Evolutionary conservation across 2,888 invertebrate species (phyloP), one percentile per base, ranked within the genome.

Genomic region (Phengaris alcon): DNA sequence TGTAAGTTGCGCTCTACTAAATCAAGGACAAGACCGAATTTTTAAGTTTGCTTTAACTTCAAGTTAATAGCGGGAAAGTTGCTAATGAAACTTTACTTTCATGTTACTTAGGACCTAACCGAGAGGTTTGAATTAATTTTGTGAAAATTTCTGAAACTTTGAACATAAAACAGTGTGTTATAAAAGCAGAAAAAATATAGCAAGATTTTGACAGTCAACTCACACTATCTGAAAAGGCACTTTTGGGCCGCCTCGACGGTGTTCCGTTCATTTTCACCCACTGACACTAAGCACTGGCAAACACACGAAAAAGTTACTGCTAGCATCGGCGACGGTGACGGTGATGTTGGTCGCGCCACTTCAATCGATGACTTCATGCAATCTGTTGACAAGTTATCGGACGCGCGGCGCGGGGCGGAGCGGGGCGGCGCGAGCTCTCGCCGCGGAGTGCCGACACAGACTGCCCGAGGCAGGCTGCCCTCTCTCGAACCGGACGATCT

Each of bases 351-450:
- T 76, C 76, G 79, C 77, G 81, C 79, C 84, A 88, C 86, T 90
- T 88, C 84, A 85, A 89, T 89, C 90, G 92, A 91, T 93, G 93
- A 93, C 91, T 91, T 91, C 91, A 92, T 91, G 85, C 88, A 86
- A 88, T 87, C 87, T 84, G 84, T 86, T 90, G 91, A 91, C 91
- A 93, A 90, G 88, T 90, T 93, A 91, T 90, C 90, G 90, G 76
- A 76, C 74, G 76, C 80, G 85, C 84, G 79, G 81, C 78, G 79
- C 78, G 80, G 81, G 78, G 85, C 84, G 79, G 81, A 78, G 79
- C 78, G 80, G 81, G 78, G 80, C 83, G 87, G 86, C 83, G 82
- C 87, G 89, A 85, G 87, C 84, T 80, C 83, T 81, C 84, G 84
- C 82, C 87, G 85, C 87, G 85, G 85, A 75, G 77, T 74, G 77